phyloP scores from a whole-genome alignment of 2,113 vertebrate species.

The Paralichthys olivaceus region DNA sequence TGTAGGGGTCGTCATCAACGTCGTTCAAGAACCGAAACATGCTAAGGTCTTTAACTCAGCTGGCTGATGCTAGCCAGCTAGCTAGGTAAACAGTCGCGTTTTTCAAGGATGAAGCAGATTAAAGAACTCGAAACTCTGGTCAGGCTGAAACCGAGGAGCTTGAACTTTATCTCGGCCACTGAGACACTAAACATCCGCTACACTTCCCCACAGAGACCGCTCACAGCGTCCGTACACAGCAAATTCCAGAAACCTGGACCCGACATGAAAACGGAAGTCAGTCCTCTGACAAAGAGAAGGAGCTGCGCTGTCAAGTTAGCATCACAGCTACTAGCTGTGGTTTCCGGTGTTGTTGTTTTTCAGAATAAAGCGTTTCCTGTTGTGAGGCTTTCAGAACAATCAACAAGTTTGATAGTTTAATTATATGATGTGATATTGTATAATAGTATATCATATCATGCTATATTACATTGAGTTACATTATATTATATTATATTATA shows the following conservation, averaged over 20 bases:
- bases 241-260: slow-evolving; percentile 76
- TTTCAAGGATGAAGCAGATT: slow-evolving; percentile 48
- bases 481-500: background rate
- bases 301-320: slow-evolving; percentile 41
- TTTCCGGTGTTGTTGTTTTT: slow-evolving; percentile 33
- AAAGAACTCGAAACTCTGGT: slow-evolving; percentile 17
- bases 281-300: slow-evolving; percentile 83
- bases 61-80: slow-evolving; percentile 80
- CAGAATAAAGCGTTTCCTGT: slow-evolving; percentile 54
- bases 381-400: background rate
- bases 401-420: background rate
- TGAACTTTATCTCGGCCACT: background rate
- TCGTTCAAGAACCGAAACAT: slow-evolving; percentile 87
- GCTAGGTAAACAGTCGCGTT: slow-evolving; percentile 70
- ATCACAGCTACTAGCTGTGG: background rate
- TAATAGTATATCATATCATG: background rate
- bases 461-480: background rate
- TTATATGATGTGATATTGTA: background rate
- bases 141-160: slow-evolving; percentile 21
- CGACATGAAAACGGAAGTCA: slow-evolving; percentile 83
- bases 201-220: slow-evolving; percentile 14
- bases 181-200: background rate
- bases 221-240: slow-evolving; percentile 22
- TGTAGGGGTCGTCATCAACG: slow-evolving; percentile 83
- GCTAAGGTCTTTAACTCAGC: slow-evolving; percentile 71